phyloP scores from a whole-genome alignment of 2,113 vertebrate genomes.

The Vombatus ursinus region DNA sequence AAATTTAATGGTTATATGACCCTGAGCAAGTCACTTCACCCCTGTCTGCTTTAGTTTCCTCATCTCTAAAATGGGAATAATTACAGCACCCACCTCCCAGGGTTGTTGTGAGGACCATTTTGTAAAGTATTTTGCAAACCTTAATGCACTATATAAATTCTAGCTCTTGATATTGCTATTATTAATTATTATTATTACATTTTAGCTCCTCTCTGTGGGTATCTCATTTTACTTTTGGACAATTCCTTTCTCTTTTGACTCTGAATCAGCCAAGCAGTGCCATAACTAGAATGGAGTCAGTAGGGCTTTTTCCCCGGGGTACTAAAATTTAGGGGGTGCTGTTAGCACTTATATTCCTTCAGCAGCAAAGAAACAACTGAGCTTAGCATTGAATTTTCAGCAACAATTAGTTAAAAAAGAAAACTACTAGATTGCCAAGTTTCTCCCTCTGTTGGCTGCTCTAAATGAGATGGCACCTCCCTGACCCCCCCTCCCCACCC shows the following conservation, averaged over 20 bases:
- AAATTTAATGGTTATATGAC: too few species aligned
- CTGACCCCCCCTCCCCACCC: not conserved
- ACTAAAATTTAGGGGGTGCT: not conserved
- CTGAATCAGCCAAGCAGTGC: not conserved
- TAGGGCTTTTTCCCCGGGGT: not conserved
- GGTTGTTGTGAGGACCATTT: not conserved
- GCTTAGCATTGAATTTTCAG: not conserved
- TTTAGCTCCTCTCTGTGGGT: not conserved
- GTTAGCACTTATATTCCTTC: not conserved
- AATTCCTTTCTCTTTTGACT: not conserved
- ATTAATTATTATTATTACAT: too few species aligned
- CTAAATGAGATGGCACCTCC: not conserved
- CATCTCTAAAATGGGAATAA: not conserved
- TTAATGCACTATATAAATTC: not conserved
- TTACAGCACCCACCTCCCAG: not conserved
- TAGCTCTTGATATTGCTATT: too few species aligned
- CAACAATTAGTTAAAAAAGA: not conserved
- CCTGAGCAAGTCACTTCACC: not conserved
- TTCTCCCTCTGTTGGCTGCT: not conserved
- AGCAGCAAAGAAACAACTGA: not conserved
- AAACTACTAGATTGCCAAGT: not conserved
- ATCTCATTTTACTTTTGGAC: not conserved
- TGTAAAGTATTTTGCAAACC: not conserved
- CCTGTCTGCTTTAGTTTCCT: not conserved
- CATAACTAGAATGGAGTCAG: not conserved